These are phyloP conservation scores for Pherbina coryleti DNA, from an alignment of 2,888 invertebrate genomes.

Conservation along the genomic window DNA sequence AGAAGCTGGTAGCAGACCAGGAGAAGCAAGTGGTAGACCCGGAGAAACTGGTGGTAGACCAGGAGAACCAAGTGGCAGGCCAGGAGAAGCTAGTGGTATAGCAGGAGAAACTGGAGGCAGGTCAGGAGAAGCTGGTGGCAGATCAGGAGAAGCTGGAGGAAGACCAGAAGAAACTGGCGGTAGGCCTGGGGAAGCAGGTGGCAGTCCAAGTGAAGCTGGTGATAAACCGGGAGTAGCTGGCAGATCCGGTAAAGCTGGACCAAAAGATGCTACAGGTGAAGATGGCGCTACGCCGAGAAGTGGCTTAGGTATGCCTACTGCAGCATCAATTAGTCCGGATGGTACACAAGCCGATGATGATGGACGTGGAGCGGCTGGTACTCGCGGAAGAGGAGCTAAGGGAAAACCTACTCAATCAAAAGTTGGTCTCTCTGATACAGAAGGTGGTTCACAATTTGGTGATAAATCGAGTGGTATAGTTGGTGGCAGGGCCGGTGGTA, in stretches of 20 bases:
- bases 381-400: neutral
- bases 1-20: neutral
- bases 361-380: constrained; percentile 9
- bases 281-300: neutral
- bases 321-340: no score
- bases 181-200: neutral
- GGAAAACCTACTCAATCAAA: neutral
- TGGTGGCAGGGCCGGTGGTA: neutral
- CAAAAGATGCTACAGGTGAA: neutral
- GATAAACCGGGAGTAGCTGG: neutral
- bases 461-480: neutral
- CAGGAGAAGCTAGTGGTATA: neutral
- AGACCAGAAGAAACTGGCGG: neutral
- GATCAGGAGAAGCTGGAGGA: neutral
- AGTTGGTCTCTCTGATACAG: neutral
- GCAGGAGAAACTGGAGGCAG: neutral
- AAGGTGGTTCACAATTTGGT: neutral
- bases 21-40: neutral
- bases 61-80: neutral
- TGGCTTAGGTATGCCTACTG: neutral
- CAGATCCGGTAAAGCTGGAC: no score
- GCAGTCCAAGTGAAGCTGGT: neutral
- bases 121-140: neutral
- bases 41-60: neutral
- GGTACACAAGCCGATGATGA: constrained; percentile 1